phyloP scores from a whole-genome alignment of 2,797 vertebrate genomes.

The Chromobotia macracanthus region DNA sequence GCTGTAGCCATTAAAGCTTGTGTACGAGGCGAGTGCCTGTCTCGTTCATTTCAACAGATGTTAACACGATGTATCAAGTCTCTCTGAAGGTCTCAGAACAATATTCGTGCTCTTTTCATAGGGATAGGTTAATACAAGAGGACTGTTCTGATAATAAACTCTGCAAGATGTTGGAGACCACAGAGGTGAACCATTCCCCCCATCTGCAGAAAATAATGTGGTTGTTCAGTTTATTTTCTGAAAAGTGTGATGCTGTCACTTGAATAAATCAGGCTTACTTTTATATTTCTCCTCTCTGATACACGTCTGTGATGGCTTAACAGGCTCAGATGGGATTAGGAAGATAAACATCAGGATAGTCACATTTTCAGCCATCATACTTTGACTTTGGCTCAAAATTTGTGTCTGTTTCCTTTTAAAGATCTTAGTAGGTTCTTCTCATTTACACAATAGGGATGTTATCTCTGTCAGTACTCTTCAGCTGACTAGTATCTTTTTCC shows the following conservation, averaged over 20 bases:
- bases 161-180: slow-evolving; percentile 1
- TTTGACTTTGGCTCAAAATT: not conserved
- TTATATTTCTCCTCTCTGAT: not conserved
- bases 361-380: slow-evolving; percentile 2
- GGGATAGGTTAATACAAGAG: not conserved
- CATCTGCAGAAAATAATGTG: not conserved
- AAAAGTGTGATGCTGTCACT: not conserved
- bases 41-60: slow-evolving; percentile 37
- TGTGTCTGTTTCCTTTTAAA: not conserved
- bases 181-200: not conserved
- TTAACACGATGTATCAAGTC: slow-evolving; percentile 31
- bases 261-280: slow-evolving; percentile 7
- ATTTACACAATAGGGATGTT: slow-evolving; percentile 9
- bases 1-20: not conserved
- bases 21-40: slow-evolving; percentile 14
- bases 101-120: slow-evolving; percentile 24
- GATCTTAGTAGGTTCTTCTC: slow-evolving; percentile 13
- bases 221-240: not conserved
- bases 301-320: not conserved
- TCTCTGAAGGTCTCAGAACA: slow-evolving; percentile 30
- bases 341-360: slow-evolving; percentile 33
- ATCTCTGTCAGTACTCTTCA: not conserved
- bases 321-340: slow-evolving; percentile 15
- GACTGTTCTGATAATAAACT: slow-evolving; percentile 5
- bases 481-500: slow-evolving; percentile 30